phyloP scores from a whole-genome alignment of 2,888 invertebrate species.

The Gerosis bhagava region DNA sequence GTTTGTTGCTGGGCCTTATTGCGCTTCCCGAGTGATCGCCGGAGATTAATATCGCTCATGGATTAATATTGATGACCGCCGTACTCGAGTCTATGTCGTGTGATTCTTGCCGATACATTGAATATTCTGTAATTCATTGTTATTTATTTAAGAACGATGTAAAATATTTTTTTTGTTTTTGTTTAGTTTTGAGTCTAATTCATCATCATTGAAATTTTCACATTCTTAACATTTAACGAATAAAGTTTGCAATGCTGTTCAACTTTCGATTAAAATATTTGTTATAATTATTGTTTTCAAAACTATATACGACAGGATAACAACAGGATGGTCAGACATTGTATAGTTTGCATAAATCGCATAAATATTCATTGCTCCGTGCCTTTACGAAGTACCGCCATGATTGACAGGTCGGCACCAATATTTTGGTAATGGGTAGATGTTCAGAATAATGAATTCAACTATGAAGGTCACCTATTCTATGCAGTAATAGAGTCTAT shows the following conservation, averaged over 20 bases:
- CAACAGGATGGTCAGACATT: constrained; percentile 35
- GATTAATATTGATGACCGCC: constrained; percentile 33
- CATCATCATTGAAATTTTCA: no score
- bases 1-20: constrained; percentile 71
- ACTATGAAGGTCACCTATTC: no score
- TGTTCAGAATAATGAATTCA: constrained; percentile 21
- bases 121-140: constrained; percentile 4
- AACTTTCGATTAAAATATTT: constrained; percentile 9
- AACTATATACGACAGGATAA: no score
- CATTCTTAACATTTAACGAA: no score
- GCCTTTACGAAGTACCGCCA: constrained; percentile 41
- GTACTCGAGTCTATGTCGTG: constrained; percentile 11
- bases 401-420: constrained; percentile 45
- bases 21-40: constrained; percentile 58
- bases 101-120: constrained; percentile 7
- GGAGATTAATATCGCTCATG: constrained; percentile 59
- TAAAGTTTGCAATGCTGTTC: no score
- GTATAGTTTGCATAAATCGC: constrained; percentile 41
- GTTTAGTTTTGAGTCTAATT: not conserved
- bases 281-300: constrained; percentile 5
- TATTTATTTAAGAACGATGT: no score
- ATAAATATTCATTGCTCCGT: constrained; percentile 56
- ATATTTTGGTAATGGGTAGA: constrained; percentile 41
- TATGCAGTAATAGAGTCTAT: no score
- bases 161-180: not conserved